These are phyloP conservation scores for Microtus richardsoni DNA, from an alignment of 2,113 vertebrate genomes.

Conservation along the genomic window DNA sequence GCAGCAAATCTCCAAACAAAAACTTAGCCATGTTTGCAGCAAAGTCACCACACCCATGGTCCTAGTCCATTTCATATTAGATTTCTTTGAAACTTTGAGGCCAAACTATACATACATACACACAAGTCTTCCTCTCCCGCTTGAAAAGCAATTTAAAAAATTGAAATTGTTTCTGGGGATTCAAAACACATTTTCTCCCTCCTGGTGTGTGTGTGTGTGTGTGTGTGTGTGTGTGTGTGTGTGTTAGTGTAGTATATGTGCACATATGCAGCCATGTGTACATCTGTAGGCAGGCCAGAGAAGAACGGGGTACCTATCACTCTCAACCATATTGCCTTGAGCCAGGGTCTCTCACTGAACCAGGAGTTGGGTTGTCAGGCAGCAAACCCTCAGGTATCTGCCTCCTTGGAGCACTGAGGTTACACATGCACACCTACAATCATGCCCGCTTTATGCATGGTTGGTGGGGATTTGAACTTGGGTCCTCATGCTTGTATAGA, in stretches of 20 bases:
- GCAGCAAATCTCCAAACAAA: not conserved
- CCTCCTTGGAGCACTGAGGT: not conserved
- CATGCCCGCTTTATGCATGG: not conserved
- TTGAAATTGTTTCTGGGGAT: not conserved
- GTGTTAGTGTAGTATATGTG: not conserved
- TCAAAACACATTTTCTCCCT: not conserved
- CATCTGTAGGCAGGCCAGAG: not conserved
- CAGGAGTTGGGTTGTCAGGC: not conserved
- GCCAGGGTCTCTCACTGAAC: not conserved
- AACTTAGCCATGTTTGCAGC: not conserved
- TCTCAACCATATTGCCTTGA: not conserved
- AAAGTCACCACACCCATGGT: not conserved
- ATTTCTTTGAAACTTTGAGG: not conserved
- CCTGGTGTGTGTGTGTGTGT: not conserved
- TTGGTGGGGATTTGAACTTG: not conserved
- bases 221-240: not conserved
- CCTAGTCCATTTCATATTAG: not conserved
- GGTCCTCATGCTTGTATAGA: not conserved
- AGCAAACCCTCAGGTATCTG: not conserved
- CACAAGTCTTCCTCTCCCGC: not conserved
- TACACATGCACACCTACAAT: not conserved
- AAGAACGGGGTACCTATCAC: not conserved
- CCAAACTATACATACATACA: not conserved
- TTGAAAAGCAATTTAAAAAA: not conserved
- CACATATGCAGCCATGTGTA: not conserved